Evolutionary conservation across 1,140 invertebrate species (phyloP).

Genomic region (Berghia stephanieae): DNA sequence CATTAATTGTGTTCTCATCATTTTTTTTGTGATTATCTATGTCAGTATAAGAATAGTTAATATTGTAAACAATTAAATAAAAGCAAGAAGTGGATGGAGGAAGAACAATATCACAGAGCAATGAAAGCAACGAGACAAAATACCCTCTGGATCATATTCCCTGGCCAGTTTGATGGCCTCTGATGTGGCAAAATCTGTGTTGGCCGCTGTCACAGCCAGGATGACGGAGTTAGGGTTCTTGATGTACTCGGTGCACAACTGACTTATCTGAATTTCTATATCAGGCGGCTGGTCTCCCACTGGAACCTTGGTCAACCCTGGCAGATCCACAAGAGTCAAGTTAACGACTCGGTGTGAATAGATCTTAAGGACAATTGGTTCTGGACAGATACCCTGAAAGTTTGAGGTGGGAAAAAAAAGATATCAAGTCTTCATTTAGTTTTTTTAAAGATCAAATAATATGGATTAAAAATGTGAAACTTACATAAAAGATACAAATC

Average conservation of each 20-base stretch:
- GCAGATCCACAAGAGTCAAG: slow-evolving; percentile 96
- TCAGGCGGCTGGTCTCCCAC: slow-evolving; percentile 74
- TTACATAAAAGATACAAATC: no score
- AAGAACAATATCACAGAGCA: no score
- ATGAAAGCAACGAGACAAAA: background rate
- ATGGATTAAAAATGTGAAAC: no score
- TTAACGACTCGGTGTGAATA: slow-evolving; percentile 94
- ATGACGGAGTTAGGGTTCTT: slow-evolving; percentile 74
- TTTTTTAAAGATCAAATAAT: no score
- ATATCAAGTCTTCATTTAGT: background rate
- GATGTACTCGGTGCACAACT: slow-evolving; percentile 71
- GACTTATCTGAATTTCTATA: slow-evolving; percentile 71
- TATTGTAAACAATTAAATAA: background rate
- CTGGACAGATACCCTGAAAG: slow-evolving; percentile 86
- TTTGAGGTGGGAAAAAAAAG: slow-evolving; percentile 24
- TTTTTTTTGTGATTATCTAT: no score
- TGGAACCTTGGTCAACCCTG: slow-evolving; percentile 95
- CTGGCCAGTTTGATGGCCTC: slow-evolving; percentile 67
- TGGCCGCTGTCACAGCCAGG: slow-evolving; percentile 68
- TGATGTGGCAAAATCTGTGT: slow-evolving; percentile 68
- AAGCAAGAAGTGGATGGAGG: no score
- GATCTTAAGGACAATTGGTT: slow-evolving; percentile 96
- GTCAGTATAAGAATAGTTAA: background rate
- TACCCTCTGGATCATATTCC: slow-evolving; percentile 67
- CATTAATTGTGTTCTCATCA: background rate